A percentile compares a stretch with the other conserved stretches of the same genome.
Evolutionary conservation across 2,888 invertebrate species (phyloP).

Genomic region (Aleiodes leptofemur): DNA sequence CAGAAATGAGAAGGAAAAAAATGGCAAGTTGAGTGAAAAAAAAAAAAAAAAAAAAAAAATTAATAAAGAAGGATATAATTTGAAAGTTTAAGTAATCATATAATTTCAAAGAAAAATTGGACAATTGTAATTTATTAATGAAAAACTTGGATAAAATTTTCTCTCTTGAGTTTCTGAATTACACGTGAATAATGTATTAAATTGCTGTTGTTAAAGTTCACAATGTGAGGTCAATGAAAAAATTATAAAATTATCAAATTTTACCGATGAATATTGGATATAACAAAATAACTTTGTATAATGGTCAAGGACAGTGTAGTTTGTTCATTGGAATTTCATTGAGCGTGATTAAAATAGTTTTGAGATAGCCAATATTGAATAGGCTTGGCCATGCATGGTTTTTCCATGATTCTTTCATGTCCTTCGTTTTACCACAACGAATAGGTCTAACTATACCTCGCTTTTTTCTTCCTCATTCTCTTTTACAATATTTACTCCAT

Average conservation of each 20-base stretch:
- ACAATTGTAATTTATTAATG: not conserved
- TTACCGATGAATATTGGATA: constrained; percentile 12
- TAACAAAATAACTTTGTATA: constrained; percentile 4
- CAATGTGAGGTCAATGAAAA: not conserved
- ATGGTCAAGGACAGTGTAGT: constrained; percentile 15
- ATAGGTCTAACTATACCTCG: not conserved
- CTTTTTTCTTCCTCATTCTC: too few relatives aligned
- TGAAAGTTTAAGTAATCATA: not conserved
- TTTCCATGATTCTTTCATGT: constrained; percentile 18
- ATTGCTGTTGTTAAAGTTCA: not conserved
- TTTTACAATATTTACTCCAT: not conserved
- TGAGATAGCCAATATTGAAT: constrained; percentile 36
- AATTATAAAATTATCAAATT: constrained; percentile 22
- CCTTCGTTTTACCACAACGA: not conserved
- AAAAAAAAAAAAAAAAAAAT: not conserved
- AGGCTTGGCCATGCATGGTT: constrained; percentile 16
- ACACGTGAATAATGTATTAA: not conserved
- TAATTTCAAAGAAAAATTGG: not conserved
- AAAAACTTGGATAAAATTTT: not conserved
- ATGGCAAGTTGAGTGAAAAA: not conserved
- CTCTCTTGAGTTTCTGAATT: not conserved
- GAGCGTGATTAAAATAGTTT: constrained; percentile 43
- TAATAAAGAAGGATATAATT: not conserved
- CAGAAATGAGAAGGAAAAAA: too few relatives aligned
- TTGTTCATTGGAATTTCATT: constrained; percentile 14